Evolutionary conservation across 2,113 vertebrate genomes (phyloP).

Genomic region (Podocnemis expansa): DNA sequence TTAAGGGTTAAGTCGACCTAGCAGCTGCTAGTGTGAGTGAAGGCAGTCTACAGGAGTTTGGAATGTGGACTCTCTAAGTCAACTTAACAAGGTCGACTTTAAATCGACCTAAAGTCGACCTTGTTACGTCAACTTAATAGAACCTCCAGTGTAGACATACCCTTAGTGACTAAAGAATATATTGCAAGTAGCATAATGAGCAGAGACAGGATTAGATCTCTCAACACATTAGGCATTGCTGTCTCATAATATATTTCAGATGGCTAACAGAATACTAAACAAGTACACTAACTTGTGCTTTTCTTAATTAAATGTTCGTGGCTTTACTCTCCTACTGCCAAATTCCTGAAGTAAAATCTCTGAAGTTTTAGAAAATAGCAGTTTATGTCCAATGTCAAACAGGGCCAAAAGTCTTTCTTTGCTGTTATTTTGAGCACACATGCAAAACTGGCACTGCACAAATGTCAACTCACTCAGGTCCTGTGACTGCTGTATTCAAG

Average conservation of each 20-base stretch:
- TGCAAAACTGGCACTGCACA: conserved; percentile 17
- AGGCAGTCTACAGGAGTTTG: too few relatives aligned
- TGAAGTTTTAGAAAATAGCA: not conserved
- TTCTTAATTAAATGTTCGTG: conserved; percentile 13
- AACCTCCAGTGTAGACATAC: too few relatives aligned
- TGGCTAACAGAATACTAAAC: not conserved
- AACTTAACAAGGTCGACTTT: too few relatives aligned
- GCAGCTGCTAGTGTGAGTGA: too few relatives aligned
- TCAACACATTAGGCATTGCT: not conserved
- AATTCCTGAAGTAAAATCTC: fast-evolving
- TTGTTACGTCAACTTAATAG: too few relatives aligned
- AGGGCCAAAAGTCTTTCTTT: conserved; percentile 37
- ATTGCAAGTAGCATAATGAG: conserved; percentile 13
- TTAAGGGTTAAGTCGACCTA: too few relatives aligned
- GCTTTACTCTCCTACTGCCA: not conserved
- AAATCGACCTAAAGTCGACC: too few relatives aligned
- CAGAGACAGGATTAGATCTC: not conserved
- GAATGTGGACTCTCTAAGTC: too few relatives aligned
- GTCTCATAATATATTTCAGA: not conserved
- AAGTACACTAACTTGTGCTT: not conserved
- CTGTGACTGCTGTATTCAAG: not conserved
- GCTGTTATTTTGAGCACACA: conserved; percentile 25
- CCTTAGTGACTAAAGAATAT: conserved; percentile 16
- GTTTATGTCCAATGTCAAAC: not conserved
- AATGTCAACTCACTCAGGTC: conserved; percentile 32